Base-by-base conservation (phyloP, 2,888 invertebrate genomes). In the Aporophyla nigra region DNA sequence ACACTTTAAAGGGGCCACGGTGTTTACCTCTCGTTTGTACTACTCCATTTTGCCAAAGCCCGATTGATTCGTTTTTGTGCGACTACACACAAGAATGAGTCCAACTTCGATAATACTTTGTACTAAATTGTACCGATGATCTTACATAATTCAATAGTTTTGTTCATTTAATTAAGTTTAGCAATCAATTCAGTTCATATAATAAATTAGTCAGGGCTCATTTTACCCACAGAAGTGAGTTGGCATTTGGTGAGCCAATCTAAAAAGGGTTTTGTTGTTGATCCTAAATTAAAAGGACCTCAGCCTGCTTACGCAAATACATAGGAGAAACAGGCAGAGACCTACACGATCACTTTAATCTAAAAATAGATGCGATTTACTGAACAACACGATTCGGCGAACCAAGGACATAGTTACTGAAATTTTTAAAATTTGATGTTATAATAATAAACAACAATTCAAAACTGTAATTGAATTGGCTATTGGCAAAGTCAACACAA, bases 1-100 rank as follows among this genome's bases (percentile, higher is more conserved):
- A 78, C 62, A 83, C 54, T 86, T 83, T 66, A 54, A 74, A 79
- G 43, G 58, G 80, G 49, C 51, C 71, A 71, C 56, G 76, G 53
- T 65, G 77, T 71, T 85, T 74, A 63, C 68, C 49, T 59, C 56
- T 63, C 84, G 46, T 65, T 70, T 51, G 43, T 63, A 53, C 62
- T 62, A 79, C 43, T 67, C 40, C 56, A 49, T 61, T 71, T 72
- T 72, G 40, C 14, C 40, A 46, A 59, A 66, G 54, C 19, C 21
- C 46, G 21, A 82, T 76, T 62, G 53, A 84, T 84, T 84, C 6
- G 49, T 71, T 74, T 71, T 71, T 71, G 53, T 79, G 21, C 16
- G 54, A 56, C 63, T 68, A 77, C 67, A 66, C 56, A 63, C 43
- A 78, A 63, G 49, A 83, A 70, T 78, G 71, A 71, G 43, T 59